Evolutionary conservation across 2,888 invertebrate genomes (phyloP).

Genomic region (Eurytoma adleriae): DNA sequence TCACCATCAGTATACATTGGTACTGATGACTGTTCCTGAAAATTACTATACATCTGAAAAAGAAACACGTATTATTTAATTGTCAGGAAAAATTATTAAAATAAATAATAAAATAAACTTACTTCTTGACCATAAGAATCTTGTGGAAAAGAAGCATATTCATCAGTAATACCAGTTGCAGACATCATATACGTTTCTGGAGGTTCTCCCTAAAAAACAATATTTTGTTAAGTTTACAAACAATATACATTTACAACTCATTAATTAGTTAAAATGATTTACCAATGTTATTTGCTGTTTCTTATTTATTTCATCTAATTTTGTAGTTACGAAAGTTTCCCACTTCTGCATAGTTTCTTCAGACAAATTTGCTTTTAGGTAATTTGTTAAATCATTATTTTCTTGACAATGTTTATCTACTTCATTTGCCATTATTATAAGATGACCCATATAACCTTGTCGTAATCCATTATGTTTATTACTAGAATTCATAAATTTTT

Average conservation of each 20-base stretch:
- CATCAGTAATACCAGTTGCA: conserved; percentile 51
- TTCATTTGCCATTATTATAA: conserved; percentile 80
- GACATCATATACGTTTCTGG: conserved; percentile 52
- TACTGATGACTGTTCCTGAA: conserved; percentile 81
- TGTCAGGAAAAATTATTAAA: not conserved
- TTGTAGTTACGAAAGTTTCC: conserved; percentile 66
- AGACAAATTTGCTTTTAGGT: conserved; percentile 77
- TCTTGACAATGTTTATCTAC: conserved; percentile 78
- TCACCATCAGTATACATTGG: conserved; percentile 81
- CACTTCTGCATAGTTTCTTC: conserved; percentile 72
- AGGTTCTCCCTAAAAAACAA: conserved; percentile 53
- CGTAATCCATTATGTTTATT: conserved; percentile 78
- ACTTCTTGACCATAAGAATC: conserved; percentile 49
- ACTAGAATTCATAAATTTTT: conserved; percentile 69
- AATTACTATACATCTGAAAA: conserved; percentile 74
- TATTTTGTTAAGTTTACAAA: conserved; percentile 12
- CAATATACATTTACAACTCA: not conserved
- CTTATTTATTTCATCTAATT: conserved; percentile 70
- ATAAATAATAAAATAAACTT: conserved; percentile 14
- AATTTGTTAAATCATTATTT: conserved; percentile 78
- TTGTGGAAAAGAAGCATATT: conserved; percentile 75
- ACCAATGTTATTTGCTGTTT: conserved; percentile 71
- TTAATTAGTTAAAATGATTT: conserved; percentile 39
- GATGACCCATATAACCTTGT: conserved; percentile 83
- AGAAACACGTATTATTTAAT: not conserved